Evolutionary conservation across 35 echinoderm and acorn worm species (phyloP).

Genomic region (Apostichopus parvimensis): DNA sequence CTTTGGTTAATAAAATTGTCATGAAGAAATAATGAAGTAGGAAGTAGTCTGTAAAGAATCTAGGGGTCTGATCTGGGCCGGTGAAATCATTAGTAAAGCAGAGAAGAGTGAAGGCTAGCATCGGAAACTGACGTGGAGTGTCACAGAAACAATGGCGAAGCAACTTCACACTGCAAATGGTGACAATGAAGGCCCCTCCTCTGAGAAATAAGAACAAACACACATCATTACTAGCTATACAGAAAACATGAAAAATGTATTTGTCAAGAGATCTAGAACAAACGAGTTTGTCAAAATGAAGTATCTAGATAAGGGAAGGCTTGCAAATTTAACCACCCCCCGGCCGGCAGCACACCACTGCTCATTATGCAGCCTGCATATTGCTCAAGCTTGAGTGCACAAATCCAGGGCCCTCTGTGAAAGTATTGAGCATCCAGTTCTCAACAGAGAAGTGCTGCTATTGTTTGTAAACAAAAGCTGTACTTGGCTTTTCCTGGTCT

Average conservation of each 20-base stretch:
- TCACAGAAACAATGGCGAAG: constrained; percentile 81
- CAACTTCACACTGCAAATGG: constrained; percentile 88
- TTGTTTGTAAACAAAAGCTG: no score
- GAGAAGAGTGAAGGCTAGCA: constrained; percentile 88
- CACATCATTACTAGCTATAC: no score
- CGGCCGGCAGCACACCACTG: no score
- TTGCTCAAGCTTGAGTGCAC: no score
- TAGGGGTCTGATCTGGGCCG: constrained; percentile 2
- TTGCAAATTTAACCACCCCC: no score
- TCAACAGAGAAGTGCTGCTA: no score
- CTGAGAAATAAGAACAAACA: constrained; percentile 59
- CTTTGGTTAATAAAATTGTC: constrained; percentile 91
- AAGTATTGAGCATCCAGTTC: no score
- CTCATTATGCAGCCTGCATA: no score
- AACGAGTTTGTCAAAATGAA: background rate
- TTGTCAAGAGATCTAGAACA: background rate
- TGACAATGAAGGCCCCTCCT: constrained; percentile 88
- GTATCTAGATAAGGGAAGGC: background rate
- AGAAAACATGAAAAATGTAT: background rate
- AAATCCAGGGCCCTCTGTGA: no score
- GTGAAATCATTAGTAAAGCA: constrained; percentile 88
- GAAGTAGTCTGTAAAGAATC: constrained; percentile 84
- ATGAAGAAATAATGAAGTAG: constrained; percentile 95
- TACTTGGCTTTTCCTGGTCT: no score
- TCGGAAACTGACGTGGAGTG: constrained; percentile 84